Percentiles rank a stretch among this genome's conserved stretches.
Conservation (phyloP, 2,888 invertebrate species). For the Anoncus sp. region DNA sequence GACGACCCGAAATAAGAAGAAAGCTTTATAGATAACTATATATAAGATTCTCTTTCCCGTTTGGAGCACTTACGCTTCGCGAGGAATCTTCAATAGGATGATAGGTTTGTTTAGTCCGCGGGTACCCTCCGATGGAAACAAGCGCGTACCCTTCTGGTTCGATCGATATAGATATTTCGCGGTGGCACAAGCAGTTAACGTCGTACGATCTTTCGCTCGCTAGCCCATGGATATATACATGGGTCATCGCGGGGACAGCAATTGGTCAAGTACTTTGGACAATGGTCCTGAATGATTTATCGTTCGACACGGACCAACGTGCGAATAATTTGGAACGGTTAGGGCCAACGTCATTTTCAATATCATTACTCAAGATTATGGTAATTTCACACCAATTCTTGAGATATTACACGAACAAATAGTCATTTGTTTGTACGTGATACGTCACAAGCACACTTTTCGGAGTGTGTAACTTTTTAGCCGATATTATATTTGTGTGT, state of each 20-base stretch:
- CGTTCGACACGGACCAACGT: background rate
- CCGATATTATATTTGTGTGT: no score
- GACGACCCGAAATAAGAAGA: conserved; percentile 36
- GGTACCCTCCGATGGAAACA: conserved; percentile 28
- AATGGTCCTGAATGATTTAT: conserved; percentile 9
- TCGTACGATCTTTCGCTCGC: no score
- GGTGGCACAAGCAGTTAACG: no score
- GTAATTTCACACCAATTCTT: background rate
- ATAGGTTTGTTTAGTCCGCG: conserved; percentile 51
- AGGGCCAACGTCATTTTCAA: background rate
- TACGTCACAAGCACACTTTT: no score
- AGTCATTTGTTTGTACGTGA: no score
- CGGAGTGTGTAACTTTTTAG: no score
- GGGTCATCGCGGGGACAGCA: background rate
- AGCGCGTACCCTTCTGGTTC: background rate
- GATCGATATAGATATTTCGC: conserved; percentile 14
- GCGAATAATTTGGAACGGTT: background rate
- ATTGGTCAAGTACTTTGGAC: conserved; percentile 14
- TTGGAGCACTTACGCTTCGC: conserved; percentile 48
- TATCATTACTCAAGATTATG: background rate
- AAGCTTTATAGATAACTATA: conserved; percentile 34
- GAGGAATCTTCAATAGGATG: conserved; percentile 55
- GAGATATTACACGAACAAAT: no score
- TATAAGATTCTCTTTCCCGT: conserved; percentile 16
- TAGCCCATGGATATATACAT: background rate